Evolutionary conservation across 2,888 invertebrate species (phyloP).

Genomic region (Dasysyrphus albostriatus): DNA sequence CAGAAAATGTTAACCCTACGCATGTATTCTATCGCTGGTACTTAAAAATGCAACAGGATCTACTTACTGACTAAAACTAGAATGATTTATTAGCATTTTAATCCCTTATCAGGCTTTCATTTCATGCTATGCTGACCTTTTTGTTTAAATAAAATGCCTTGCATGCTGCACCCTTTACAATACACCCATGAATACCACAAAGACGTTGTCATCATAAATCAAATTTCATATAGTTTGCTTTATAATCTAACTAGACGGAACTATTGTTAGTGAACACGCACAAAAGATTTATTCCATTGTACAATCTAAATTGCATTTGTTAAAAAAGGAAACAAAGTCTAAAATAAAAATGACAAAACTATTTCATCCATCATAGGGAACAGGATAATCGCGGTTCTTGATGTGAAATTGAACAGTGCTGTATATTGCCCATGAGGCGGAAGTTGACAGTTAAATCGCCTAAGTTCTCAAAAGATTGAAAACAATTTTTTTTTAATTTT

Average conservation of each 20-base stretch:
- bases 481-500: too few relatives aligned
- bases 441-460: too few relatives aligned
- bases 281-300: slow-evolving; percentile 46
- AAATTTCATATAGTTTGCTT: slow-evolving; percentile 17
- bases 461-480: too few relatives aligned
- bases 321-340: neutral
- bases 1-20: neutral
- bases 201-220: slow-evolving; percentile 47
- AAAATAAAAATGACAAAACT: slow-evolving; percentile 8
- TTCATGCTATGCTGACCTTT: slow-evolving; percentile 33
- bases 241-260: slow-evolving; percentile 57
- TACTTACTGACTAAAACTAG: neutral
- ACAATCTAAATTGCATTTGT: slow-evolving; percentile 67
- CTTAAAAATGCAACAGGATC: slow-evolving; percentile 10
- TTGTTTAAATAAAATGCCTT: slow-evolving; percentile 41
- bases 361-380: slow-evolving; percentile 51
- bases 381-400: slow-evolving; percentile 37
- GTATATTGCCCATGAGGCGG: neutral
- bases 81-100: slow-evolving; percentile 6
- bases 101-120: neutral
- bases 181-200: slow-evolving; percentile 18
- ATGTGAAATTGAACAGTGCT: neutral
- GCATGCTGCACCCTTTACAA: slow-evolving; percentile 29
- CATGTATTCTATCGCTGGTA: neutral
- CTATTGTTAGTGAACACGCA: slow-evolving; percentile 66